Base-by-base conservation (phyloP, 2,888 invertebrate genomes). In the Ectemnius lituratus region DNA sequence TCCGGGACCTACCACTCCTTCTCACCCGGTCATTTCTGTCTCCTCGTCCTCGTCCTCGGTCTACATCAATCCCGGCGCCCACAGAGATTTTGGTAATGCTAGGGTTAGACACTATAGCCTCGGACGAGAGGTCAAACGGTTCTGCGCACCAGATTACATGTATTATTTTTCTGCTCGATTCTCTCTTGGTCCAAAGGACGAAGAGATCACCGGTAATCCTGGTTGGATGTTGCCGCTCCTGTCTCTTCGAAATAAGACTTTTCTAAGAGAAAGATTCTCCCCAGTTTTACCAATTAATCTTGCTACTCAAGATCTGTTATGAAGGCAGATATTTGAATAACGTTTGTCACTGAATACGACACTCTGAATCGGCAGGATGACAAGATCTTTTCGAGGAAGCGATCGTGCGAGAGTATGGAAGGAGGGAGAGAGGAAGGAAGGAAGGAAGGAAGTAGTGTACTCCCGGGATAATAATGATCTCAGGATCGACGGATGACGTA, bases 81-180 rank as follows among this genome's bases (percentile, higher is more conserved):
- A 65, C 62, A 76, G 80, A 82, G 84, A 81, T 90, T 90, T 90
- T 81, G 88, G 87, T 90, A 90, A 90, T 90, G 81, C 85, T 89
- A 90, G 90, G 90, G 89, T 90, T 90, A 87, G 88, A 86, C 76
- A 77, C 83, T 86, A 81, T 84, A 81, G 37, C 81, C 67, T 81
- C 76, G 80, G 85, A 85, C 82, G 84, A 86, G 85, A 87, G 89
- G 90, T 90, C 90, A 90, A 90, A 88, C 85, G 86, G 81, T 82
- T 86, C 79, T 76, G 80, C 80, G 73, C 75, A 59, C 72, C 82
- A 88, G 89, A 90, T 90, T 90, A 90, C 90, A 90, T 88, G 89
- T 87, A 90, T 90, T 90, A 90, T 87, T 87, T 87, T 89, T 86
- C 81, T 81, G 83, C 83, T 84, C 82, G 80, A 78, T 82, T 83